Percentiles rank a stretch among this genome's conserved stretches.
These are phyloP conservation scores for Botia kubotai DNA, from an alignment of 2,797 vertebrate genomes.

Conservation along the genomic window DNA sequence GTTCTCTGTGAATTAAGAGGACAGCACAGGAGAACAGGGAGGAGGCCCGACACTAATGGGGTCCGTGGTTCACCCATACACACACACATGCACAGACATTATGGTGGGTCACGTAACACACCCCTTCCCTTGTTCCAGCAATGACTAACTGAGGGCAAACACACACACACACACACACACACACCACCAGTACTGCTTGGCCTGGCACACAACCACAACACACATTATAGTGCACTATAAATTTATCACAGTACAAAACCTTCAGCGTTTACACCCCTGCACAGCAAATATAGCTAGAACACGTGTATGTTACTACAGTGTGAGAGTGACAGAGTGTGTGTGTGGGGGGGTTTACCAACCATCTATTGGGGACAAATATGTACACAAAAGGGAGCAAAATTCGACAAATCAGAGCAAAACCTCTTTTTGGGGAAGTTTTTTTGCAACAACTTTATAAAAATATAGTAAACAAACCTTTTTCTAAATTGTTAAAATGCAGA, in stretches of 20 bases:
- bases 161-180: constrained; percentile 20
- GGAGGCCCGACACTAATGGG: constrained; percentile 56
- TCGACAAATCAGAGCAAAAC: no score
- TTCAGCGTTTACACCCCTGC: background rate
- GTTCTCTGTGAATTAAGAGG: constrained; percentile 34
- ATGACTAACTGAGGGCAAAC: constrained; percentile 60
- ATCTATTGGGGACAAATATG: no score
- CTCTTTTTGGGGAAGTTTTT: no score
- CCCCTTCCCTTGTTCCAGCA: constrained; percentile 58
- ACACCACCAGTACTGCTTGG: background rate
- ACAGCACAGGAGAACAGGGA: constrained; percentile 53
- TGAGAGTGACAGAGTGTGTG: constrained; percentile 7
- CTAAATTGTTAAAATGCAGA: no score
- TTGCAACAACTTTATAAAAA: no score
- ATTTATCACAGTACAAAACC: constrained; percentile 3
- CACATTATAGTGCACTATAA: constrained; percentile 11
- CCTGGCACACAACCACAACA: constrained; percentile 40
- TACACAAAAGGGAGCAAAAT: no score
- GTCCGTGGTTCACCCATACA: constrained; percentile 48
- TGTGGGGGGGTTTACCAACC: no score
- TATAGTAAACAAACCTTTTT: no score
- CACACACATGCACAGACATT: constrained; percentile 49
- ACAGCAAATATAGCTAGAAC: background rate
- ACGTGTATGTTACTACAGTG: constrained; percentile 53
- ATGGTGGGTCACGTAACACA: constrained; percentile 49